These are phyloP conservation scores for Thera obeliscata DNA, from an alignment of 2,888 invertebrate species.

Conservation along the genomic window DNA sequence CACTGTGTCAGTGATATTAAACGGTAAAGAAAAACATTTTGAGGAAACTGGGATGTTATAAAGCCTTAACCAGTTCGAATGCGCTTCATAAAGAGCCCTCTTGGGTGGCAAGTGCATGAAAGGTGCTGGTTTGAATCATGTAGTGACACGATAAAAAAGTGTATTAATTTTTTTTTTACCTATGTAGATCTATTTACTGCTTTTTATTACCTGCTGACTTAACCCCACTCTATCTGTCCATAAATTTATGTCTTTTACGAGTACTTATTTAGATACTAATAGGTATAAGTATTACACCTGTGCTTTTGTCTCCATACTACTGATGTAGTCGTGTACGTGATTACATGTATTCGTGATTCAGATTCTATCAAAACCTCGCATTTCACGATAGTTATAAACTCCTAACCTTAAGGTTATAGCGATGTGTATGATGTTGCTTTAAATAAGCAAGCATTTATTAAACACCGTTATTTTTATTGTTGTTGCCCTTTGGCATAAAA, in stretches of 20 bases:
- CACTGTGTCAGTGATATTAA: too few relatives aligned
- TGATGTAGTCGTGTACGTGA: slow-evolving; percentile 22
- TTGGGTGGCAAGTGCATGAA: too few relatives aligned
- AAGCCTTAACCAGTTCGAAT: too few relatives aligned
- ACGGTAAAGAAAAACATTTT: too few relatives aligned
- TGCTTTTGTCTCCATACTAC: slow-evolving; percentile 18
- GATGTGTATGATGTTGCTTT: slow-evolving; percentile 31
- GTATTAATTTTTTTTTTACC: too few relatives aligned
- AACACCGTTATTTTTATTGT: background rate
- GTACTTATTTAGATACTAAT: too few relatives aligned
- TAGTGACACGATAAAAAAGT: too few relatives aligned
- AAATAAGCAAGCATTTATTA: background rate
- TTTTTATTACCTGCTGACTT: too few relatives aligned
- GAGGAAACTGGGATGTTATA: too few relatives aligned
- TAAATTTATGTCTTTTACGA: background rate
- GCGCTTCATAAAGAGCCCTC: too few relatives aligned
- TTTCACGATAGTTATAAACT: slow-evolving; percentile 59
- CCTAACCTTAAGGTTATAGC: slow-evolving; percentile 46
- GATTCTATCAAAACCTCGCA: slow-evolving; percentile 65
- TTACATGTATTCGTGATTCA: slow-evolving; percentile 59
- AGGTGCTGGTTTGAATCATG: too few relatives aligned
- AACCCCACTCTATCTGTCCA: background rate
- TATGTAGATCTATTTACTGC: too few relatives aligned
- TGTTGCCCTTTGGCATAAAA: background rate
- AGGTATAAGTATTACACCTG: slow-evolving; percentile 22